Conservation (phyloP, 2,888 invertebrate species). For the Ephialtes manifestator region DNA sequence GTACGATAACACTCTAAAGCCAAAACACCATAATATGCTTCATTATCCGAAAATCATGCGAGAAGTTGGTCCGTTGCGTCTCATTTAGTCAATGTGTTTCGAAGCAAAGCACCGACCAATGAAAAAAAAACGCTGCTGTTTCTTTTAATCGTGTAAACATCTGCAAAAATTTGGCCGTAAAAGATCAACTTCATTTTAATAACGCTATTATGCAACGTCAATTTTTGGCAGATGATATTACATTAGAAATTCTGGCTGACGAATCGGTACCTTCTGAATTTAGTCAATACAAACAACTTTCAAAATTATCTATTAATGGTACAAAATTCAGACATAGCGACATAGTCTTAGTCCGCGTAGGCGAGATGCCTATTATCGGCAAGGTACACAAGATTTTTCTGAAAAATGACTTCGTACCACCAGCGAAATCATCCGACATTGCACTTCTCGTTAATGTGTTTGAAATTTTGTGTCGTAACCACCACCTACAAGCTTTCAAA, state of each 20-base stretch:
- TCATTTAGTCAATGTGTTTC: slow-evolving; percentile 67
- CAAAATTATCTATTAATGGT: slow-evolving; percentile 9
- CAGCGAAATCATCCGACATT: neutral
- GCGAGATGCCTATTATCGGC: slow-evolving; percentile 12
- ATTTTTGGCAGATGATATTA: slow-evolving; percentile 10
- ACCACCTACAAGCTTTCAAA: slow-evolving; percentile 35
- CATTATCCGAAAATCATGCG: slow-evolving; percentile 67
- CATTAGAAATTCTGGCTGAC: slow-evolving; percentile 12
- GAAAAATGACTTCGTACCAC: neutral
- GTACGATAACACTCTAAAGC: slow-evolving; percentile 61
- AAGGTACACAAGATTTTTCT: slow-evolving; percentile 13
- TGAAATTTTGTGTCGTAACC: slow-evolving; percentile 6
- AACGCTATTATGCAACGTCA: slow-evolving; percentile 32
- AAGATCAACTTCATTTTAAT: slow-evolving; percentile 52
- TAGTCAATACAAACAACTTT: neutral
- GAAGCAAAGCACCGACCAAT: slow-evolving; percentile 67
- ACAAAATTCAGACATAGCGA: slow-evolving; percentile 10
- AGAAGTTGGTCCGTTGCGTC: slow-evolving; percentile 65
- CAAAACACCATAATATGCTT: slow-evolving; percentile 66
- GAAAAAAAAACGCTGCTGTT: slow-evolving; percentile 56
- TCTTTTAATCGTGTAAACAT: slow-evolving; percentile 56
- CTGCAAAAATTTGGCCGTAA: slow-evolving; percentile 56
- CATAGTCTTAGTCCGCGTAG: neutral
- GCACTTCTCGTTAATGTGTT: slow-evolving; percentile 11
- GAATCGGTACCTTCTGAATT: neutral